These are phyloP conservation scores for Zingel zingel DNA, from an alignment of 2,113 vertebrate species.

Conservation along the genomic window DNA sequence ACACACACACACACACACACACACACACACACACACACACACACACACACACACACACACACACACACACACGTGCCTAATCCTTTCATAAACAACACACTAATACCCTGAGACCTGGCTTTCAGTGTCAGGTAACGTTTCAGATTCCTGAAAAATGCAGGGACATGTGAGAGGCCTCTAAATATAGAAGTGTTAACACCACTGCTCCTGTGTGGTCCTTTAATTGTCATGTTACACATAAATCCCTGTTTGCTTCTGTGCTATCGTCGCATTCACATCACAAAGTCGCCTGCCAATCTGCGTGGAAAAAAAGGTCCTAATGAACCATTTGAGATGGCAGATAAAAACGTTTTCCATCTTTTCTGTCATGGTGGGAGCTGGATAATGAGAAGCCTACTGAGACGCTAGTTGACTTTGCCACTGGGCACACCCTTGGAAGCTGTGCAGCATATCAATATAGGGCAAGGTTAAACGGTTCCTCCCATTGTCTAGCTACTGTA, in stretches of 20 bases:
- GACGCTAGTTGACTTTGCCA: conserved; percentile 81
- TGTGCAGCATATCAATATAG: conserved; percentile 73
- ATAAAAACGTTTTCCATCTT: conserved; percentile 75
- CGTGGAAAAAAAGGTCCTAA: conserved; percentile 39
- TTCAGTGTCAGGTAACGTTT: conserved; percentile 79
- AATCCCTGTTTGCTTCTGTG: conserved; percentile 49
- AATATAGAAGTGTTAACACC: conserved; percentile 77
- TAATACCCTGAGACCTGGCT: conserved; percentile 61
- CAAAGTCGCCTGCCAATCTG: conserved; percentile 22
- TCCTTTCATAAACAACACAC: conserved; percentile 31
- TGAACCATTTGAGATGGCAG: conserved; percentile 55
- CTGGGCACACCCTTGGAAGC: conserved; percentile 68
- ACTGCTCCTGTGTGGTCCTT: conserved; percentile 66
- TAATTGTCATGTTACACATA: conserved; percentile 67
- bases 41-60: no score
- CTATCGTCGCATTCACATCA: conserved; percentile 33
- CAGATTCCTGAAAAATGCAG: conserved; percentile 81
- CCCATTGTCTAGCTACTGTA: conserved; percentile 61
- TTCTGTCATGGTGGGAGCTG: conserved; percentile 59
- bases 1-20: no score
- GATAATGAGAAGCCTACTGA: conserved; percentile 78
- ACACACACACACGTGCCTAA: not conserved
- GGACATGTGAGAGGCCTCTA: conserved; percentile 81
- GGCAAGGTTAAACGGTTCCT: conserved; percentile 80
- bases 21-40: no score